Conservation (phyloP, 2,797 vertebrate genomes). For the Petrocephalus schoutedeni region DNA sequence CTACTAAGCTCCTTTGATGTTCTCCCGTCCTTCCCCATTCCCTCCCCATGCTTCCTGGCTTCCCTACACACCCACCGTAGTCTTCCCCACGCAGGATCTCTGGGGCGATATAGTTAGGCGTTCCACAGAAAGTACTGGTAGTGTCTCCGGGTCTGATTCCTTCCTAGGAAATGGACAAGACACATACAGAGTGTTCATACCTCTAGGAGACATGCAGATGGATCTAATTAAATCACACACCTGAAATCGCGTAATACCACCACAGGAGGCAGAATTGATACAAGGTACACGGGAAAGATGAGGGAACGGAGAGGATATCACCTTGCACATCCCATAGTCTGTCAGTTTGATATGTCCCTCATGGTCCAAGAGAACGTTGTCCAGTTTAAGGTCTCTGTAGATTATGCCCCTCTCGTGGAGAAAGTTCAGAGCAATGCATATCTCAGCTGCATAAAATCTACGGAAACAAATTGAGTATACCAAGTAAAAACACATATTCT, state of each 20-base stretch:
- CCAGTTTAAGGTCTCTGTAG: conserved; percentile 93
- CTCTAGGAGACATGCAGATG: background rate
- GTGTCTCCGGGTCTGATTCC: conserved; percentile 95
- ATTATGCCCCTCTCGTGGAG: conserved; percentile 95
- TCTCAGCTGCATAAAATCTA: conserved; percentile 98
- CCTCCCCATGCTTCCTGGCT: background rate
- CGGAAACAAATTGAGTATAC: conserved; percentile 12
- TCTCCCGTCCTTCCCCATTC: background rate
- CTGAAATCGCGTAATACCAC: background rate
- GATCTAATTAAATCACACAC: background rate
- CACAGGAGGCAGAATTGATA: background rate
- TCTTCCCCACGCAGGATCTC: conserved; percentile 96
- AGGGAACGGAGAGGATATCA: conserved; percentile 30
- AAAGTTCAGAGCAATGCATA: conserved; percentile 95
- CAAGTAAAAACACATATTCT: background rate
- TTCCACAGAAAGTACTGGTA: conserved; percentile 97
- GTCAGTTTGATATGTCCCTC: conserved; percentile 97
- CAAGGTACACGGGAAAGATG: background rate
- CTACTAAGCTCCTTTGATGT: background rate
- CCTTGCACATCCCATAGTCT: conserved; percentile 99
- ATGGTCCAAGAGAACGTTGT: conserved; percentile 91
- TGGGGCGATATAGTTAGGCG: conserved; percentile 95
- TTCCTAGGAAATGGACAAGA: conserved; percentile 63
- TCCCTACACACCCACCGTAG: conserved; percentile 71
- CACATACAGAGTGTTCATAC: background rate